Percentiles rank a stretch among this genome's conserved stretches.
phyloP scores from a whole-genome alignment of 2,797 vertebrate genomes.

The Poecilia velifera region DNA sequence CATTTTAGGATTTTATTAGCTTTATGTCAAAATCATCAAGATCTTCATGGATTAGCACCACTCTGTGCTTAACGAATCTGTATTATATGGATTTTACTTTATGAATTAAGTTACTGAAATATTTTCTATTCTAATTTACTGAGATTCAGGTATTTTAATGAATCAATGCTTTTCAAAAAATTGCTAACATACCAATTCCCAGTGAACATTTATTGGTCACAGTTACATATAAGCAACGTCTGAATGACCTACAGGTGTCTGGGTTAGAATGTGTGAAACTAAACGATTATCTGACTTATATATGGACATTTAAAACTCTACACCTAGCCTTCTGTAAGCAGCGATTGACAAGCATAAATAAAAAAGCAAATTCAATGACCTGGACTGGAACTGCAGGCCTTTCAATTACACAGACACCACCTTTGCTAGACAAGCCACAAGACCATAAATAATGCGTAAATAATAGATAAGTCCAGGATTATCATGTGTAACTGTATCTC shows the following conservation, averaged over 20 bases:
- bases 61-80: background rate
- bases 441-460: background rate
- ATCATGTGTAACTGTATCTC: background rate
- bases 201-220: background rate
- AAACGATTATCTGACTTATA: background rate
- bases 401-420: background rate
- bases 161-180: background rate
- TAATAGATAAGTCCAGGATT: background rate
- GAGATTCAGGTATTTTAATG: background rate
- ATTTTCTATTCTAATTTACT: background rate
- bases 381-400: background rate
- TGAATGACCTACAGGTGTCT: background rate
- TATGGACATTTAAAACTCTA: background rate
- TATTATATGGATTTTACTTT: background rate
- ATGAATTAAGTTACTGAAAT: background rate
- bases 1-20: background rate
- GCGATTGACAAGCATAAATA: background rate
- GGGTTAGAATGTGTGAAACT: background rate
- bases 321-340: background rate
- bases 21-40: background rate
- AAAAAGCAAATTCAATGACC: background rate
- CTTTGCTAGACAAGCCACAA: background rate
- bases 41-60: background rate
- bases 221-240: background rate
- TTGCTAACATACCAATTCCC: background rate